phyloP scores from a whole-genome alignment of 2,113 vertebrate species.

The Caracal caracal region DNA sequence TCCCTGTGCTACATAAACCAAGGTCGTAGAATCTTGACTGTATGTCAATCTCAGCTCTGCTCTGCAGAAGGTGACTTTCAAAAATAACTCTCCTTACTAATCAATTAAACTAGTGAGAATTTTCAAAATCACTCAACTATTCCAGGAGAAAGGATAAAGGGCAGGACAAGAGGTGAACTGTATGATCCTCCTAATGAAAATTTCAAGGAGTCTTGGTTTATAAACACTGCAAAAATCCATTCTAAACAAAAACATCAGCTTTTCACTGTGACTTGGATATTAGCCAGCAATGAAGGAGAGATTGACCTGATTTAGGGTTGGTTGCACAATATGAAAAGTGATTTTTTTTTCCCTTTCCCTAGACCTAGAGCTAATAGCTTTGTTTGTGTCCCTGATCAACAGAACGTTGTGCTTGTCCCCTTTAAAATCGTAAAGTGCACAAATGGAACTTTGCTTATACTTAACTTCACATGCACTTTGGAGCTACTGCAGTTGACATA shows the following conservation, averaged over 20 bases:
- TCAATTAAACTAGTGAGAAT: constrained; percentile 77
- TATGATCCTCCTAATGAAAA: constrained; percentile 78
- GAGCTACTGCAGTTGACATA: neutral
- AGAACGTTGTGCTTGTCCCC: constrained; percentile 36
- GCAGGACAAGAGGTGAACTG: constrained; percentile 73
- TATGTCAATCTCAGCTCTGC: constrained; percentile 33
- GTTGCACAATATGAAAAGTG: constrained; percentile 80
- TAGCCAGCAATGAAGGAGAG: constrained; percentile 78
- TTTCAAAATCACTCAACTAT: constrained; percentile 78
- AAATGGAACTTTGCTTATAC: neutral
- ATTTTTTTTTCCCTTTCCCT: constrained; percentile 65
- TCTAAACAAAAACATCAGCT: constrained; percentile 80
- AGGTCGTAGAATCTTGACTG: constrained; percentile 49
- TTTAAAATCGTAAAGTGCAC: constrained; percentile 41
- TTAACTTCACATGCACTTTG: constrained; percentile 39
- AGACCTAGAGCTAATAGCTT: constrained; percentile 76
- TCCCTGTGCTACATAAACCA: neutral
- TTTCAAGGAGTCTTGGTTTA: constrained; percentile 79
- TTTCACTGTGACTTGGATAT: constrained; percentile 73
- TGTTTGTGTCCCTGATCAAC: constrained; percentile 73
- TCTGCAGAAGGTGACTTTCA: constrained; percentile 75
- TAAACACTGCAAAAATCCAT: constrained; percentile 78
- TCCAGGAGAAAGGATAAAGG: constrained; percentile 72
- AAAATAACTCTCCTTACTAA: constrained; percentile 71
- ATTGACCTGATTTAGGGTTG: constrained; percentile 78